These are phyloP conservation scores for Sorex araneus DNA, from an alignment of 2,113 vertebrate species.

Conservation along the genomic window DNA sequence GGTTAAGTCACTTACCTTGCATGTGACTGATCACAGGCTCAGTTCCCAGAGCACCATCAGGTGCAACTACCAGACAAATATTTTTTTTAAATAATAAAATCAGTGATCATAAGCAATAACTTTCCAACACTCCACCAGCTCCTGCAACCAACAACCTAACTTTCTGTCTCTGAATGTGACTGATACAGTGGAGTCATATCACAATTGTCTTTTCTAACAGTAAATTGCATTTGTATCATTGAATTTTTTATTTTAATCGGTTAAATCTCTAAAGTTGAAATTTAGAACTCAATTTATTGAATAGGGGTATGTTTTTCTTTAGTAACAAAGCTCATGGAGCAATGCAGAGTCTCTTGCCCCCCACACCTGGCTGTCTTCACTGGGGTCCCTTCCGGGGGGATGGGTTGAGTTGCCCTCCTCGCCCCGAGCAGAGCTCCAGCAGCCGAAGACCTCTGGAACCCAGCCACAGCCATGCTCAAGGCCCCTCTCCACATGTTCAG, in stretches of 20 bases:
- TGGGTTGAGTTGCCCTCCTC: too few relatives aligned
- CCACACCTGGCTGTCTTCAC: too few relatives aligned
- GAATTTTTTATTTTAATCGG: background rate
- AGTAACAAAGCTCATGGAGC: constrained; percentile 51
- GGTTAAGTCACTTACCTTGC: too few relatives aligned
- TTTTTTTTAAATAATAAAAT: background rate
- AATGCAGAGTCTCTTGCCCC: too few relatives aligned
- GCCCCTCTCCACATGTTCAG: too few relatives aligned
- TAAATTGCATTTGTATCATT: background rate
- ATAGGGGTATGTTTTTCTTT: constrained; percentile 37
- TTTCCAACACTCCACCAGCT: background rate
- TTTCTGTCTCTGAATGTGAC: constrained; percentile 2
- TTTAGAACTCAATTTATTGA: constrained; percentile 5
- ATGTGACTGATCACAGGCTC: too few relatives aligned
- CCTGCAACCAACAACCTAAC: background rate
- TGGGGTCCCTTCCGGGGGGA: too few relatives aligned
- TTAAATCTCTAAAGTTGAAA: background rate
- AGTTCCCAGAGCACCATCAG: too few relatives aligned
- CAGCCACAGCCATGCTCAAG: too few relatives aligned
- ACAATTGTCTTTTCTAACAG: background rate
- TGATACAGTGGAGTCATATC: background rate
- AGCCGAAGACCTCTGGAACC: too few relatives aligned
- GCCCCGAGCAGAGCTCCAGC: too few relatives aligned
- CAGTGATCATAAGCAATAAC: background rate
- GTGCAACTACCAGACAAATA: too few relatives aligned